Evolutionary conservation across 2,797 vertebrate genomes (phyloP), one percentile per base, ranked within the genome.

Genomic region (Sorex maritimensis): DNA sequence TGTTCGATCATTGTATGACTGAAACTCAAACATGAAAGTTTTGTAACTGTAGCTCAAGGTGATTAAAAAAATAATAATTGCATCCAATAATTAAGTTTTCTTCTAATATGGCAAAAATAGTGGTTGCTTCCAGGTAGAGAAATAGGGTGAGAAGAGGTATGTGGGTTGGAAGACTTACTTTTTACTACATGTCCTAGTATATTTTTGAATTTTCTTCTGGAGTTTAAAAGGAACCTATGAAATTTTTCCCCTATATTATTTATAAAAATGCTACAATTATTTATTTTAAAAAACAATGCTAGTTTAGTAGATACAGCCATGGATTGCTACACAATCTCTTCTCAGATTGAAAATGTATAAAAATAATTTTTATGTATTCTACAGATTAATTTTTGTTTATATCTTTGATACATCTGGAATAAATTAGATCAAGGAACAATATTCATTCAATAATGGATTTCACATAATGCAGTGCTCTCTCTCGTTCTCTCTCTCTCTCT

Each of bases 201-300:
- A 4, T 80, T 88, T 73, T 77, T 61, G 38, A 68, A 34, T 82
- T 52, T 72, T 79, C 19, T 79, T 93, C 61, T 17, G 17, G 49
- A 52, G 11, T 52, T 52, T 52, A 52, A 52, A 52, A 52, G 5
- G 19, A 61, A 21, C 21, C 58, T 61, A 61, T 61, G 6, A 23
- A 23, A 61, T 61, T 61, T 61, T 4, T 21, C 23, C 19, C 58
- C 19, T 12, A 12, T 67, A 61, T 17, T 58, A 92, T 38, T 9
- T 81, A 81, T 81, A 90, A 92, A 95, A 79, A 79, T 80, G 38
- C 26, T 81, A 63, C 1, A 77, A 14, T 85, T 74, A 89, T 78
- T 69, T 86, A 44, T 92, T 91, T 86, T 52, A 73, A 83, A 86
- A 92, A 41, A 65, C 14, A 11, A 77, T 86, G 65, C 44, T 58